Base-by-base conservation (phyloP, 2,888 invertebrate genomes). In the Parnassius orleans region DNA sequence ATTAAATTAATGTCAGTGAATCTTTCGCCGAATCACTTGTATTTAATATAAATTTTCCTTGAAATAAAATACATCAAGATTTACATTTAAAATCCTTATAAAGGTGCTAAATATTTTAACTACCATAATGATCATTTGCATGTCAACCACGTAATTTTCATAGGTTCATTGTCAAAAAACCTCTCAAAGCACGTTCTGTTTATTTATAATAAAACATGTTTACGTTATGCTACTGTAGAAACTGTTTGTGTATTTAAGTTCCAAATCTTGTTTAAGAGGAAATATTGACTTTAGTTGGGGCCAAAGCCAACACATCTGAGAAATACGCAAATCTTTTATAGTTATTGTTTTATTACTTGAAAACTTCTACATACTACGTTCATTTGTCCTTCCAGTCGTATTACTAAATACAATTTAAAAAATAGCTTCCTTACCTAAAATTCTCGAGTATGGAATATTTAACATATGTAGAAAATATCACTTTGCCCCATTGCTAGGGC, bases 191-290 rank as follows among this genome's bases (percentile, higher is more conserved):
- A 53, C 53, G 11, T 11, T 10, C 43, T 43, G 43, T 43, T 10
- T 10, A 41, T 19, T n/a, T 51, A 50, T 24, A 53, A 33, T 53
- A 14, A 24, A 33, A 48, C 46, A 46, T 43, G 46, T 59, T 52
- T 46, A 44, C 44, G 15, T 46, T 46, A 44, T 46, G 58, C 58
- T 59, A 59, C 58, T 24, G 58, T 44, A 15, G 5, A 33, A 53
- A 10, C 9, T 44, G 2, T 43, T 42, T 5, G 24, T 44, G 46
- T 56, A 33, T 14, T 46, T 41, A 59, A 59, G 9, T 11, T 11
- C 11, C 43, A 43, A 43, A 43, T 43, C 43, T 43, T 43, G 43
- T 43, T 43, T 43, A 43, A 43, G 10, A 33, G 33, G 33, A 33
- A 33, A 33, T 33, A 33, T 33, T 33, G 33, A 7, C 33, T 33